A percentile compares a stretch with the other conserved stretches of the same genome.
Conservation (phyloP, 2,888 invertebrate genomes). For the Dryadula phaetusa region DNA sequence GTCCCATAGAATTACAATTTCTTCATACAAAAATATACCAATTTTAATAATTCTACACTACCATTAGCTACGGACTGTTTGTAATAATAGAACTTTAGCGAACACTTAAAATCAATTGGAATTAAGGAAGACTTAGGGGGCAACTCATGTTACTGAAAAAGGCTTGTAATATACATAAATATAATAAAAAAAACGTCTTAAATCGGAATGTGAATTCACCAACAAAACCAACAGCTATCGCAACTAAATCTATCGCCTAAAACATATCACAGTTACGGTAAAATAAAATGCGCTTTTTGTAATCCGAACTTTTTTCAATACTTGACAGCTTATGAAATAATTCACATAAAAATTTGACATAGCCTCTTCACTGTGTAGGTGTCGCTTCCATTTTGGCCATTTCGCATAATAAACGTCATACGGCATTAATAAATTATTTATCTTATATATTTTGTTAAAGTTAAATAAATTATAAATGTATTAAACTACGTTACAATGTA, state of each 20-base stretch:
- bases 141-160: slow-evolving; percentile 21
- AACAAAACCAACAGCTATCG: slow-evolving; percentile 29
- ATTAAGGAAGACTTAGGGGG: slow-evolving; percentile 36
- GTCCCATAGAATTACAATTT: not conserved
- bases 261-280: slow-evolving; percentile 78
- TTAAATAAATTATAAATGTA: slow-evolving; percentile 28
- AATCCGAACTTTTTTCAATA: not conserved
- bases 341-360: not conserved
- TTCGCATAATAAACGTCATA: slow-evolving; percentile 13
- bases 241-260: slow-evolving; percentile 64
- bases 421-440: not conserved
- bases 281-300: slow-evolving; percentile 67
- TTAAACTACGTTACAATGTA: slow-evolving; percentile 27
- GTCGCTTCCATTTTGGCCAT: slow-evolving; percentile 8
- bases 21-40: slow-evolving; percentile 12
- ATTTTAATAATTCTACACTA: slow-evolving; percentile 7
- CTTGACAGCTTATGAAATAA: not conserved
- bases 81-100: slow-evolving; percentile 24
- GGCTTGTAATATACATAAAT: not conserved
- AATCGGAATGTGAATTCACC: slow-evolving; percentile 38
- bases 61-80: slow-evolving; percentile 21
- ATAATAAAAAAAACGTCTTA: slow-evolving; percentile 17
- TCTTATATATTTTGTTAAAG: not conserved
- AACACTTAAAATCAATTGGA: slow-evolving; percentile 33
- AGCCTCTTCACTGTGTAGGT: slow-evolving; percentile 1